Percentiles rank a stretch among this genome's conserved stretches.
phyloP scores from a whole-genome alignment of 2,797 vertebrate species.

The Mormyrops attenuatus region DNA sequence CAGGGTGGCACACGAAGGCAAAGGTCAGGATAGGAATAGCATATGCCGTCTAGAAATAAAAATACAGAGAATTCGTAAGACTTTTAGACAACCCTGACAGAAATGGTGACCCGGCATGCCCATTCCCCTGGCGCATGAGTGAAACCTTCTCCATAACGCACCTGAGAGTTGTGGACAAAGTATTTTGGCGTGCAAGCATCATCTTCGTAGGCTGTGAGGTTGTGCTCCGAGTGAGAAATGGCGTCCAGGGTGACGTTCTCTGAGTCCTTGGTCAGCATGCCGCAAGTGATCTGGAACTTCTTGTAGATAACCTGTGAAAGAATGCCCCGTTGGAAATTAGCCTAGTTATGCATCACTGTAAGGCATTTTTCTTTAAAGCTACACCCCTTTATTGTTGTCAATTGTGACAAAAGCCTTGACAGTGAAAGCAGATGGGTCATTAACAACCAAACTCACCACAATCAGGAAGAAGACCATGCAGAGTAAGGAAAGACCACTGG shows the following conservation, averaged over 20 bases:
- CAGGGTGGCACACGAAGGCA: constrained; percentile 95
- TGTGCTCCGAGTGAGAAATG: constrained; percentile 30
- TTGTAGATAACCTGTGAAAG: constrained; percentile 85
- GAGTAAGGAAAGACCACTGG: constrained; percentile 88
- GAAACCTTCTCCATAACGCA: constrained; percentile 41
- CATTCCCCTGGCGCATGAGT: neutral
- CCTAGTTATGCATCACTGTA: neutral
- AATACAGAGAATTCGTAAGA: neutral
- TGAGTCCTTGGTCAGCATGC: constrained; percentile 45
- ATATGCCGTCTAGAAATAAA: constrained; percentile 80
- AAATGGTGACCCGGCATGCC: neutral
- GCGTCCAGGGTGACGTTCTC: constrained; percentile 63
- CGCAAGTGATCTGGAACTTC: constrained; percentile 87
- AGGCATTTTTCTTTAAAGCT: neutral
- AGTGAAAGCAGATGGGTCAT: neutral
- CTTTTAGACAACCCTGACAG: neutral
- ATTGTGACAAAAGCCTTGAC: neutral
- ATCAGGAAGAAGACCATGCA: constrained; percentile 98
- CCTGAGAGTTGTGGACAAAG: constrained; percentile 90
- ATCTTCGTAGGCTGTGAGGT: constrained; percentile 54
- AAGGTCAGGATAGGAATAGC: constrained; percentile 92
- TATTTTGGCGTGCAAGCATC: constrained; percentile 81
- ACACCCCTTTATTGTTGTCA: neutral
- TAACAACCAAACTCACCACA: constrained; percentile 73
- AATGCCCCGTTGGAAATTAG: neutral